Conservation (phyloP, 2,113 vertebrate genomes). For the Ariopsis seemanni region DNA sequence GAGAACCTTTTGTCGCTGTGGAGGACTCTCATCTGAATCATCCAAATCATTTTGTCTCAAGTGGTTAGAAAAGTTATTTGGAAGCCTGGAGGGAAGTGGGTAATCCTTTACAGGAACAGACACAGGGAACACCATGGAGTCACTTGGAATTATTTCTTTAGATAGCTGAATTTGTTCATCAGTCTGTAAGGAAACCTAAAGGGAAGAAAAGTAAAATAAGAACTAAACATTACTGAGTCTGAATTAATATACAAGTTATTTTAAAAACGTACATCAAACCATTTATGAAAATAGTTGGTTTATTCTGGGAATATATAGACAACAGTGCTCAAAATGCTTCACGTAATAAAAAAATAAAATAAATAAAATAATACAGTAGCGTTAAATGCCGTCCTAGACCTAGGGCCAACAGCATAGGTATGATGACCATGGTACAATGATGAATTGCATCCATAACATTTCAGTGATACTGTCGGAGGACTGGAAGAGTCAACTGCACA, state of each 20-base stretch:
- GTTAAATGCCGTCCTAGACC: not conserved
- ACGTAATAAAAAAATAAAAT: not conserved
- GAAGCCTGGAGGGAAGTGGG: slow-evolving; percentile 72
- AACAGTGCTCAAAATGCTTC: not conserved
- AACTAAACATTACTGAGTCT: not conserved
- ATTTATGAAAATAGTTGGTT: slow-evolving; percentile 1
- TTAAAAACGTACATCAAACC: too few relatives aligned
- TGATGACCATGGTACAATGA: not conserved
- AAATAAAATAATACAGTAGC: not conserved
- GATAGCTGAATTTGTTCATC: slow-evolving; percentile 75
- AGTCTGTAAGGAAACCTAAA: slow-evolving; percentile 71
- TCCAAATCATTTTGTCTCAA: slow-evolving; percentile 70
- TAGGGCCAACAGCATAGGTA: not conserved
- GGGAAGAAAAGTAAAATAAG: not conserved
- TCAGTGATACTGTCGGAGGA: not conserved
- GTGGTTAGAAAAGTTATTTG: slow-evolving; percentile 65
- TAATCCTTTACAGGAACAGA: slow-evolving; percentile 87
- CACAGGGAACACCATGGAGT: slow-evolving; percentile 86
- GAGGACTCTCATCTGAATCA: slow-evolving; percentile 60
- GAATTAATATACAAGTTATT: not conserved
- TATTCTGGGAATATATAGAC: not conserved
- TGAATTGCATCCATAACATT: not conserved
- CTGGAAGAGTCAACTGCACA: not conserved
- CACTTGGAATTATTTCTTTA: slow-evolving; percentile 75
- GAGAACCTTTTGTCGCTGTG: slow-evolving; percentile 70